These are phyloP conservation scores for Gadus chalcogrammus DNA, from an alignment of 2,113 vertebrate species.

Conservation along the genomic window DNA sequence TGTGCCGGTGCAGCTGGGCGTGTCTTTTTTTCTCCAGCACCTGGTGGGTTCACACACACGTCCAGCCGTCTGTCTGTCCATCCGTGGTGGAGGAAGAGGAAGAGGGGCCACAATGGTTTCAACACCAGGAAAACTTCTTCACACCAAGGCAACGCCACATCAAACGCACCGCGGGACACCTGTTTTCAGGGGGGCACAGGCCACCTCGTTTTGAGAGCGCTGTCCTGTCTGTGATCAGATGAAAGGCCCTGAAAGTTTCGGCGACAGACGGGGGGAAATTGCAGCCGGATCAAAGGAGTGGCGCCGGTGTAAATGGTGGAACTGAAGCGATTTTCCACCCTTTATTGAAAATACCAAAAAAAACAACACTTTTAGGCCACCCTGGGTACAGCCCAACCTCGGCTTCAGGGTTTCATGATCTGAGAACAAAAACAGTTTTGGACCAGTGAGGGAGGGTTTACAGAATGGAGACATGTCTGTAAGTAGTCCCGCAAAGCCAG, in stretches of 20 bases:
- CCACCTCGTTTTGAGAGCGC: slow-evolving; percentile 19
- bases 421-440: too few relatives aligned
- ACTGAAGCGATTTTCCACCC: slow-evolving; percentile 40
- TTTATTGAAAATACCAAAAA: too few relatives aligned
- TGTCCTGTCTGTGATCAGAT: slow-evolving; percentile 33
- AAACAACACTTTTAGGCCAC: too few relatives aligned
- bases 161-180: slow-evolving; percentile 57
- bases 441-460: too few relatives aligned
- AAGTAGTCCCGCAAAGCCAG: too few relatives aligned
- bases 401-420: too few relatives aligned
- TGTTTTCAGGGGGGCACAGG: slow-evolving; percentile 44
- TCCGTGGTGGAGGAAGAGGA: neutral
- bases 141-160: slow-evolving; percentile 32
- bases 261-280: slow-evolving; percentile 20
- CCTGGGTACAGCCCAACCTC: too few relatives aligned
- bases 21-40: slow-evolving; percentile 40
- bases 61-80: neutral
- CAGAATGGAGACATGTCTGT: too few relatives aligned
- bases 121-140: too few relatives aligned
- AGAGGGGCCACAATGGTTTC: slow-evolving; percentile 15
- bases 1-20: slow-evolving; percentile 55
- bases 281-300: slow-evolving; percentile 46
- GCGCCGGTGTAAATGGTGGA: slow-evolving; percentile 36
- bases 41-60: slow-evolving; percentile 36
- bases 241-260: slow-evolving; percentile 56